Percentiles rank a stretch among this genome's conserved stretches.
Conservation (phyloP, 2,888 invertebrate species). For the Bellardia bayeri region DNA sequence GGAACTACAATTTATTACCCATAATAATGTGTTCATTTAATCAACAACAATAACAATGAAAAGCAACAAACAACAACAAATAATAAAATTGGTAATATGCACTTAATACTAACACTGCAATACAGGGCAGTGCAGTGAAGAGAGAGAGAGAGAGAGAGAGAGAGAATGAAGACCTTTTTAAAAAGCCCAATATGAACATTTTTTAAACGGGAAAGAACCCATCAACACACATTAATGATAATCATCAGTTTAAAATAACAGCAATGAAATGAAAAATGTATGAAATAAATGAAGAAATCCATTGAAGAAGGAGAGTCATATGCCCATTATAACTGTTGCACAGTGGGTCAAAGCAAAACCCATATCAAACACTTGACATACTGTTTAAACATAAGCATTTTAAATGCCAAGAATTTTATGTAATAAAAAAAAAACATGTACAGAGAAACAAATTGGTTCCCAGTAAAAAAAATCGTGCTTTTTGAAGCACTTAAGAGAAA, state of each 20-base stretch:
- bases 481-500: no score
- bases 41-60: constrained; percentile 51
- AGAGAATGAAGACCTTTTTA: constrained; percentile 2
- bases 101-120: constrained; percentile 49
- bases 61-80: constrained; percentile 38
- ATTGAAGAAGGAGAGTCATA: constrained; percentile 46
- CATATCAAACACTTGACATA: not conserved
- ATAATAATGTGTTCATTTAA: constrained; percentile 71
- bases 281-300: not conserved
- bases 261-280: not conserved
- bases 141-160: not conserved
- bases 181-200: constrained; percentile 46
- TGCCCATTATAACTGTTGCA: constrained; percentile 36
- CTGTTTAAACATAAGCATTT: no score
- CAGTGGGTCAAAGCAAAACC: constrained; percentile 23
- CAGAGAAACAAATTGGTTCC: no score
- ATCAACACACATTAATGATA: constrained; percentile 66
- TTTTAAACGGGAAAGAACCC: constrained; percentile 56
- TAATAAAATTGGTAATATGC: constrained; percentile 34
- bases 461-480: no score
- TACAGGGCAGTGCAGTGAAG: constrained; percentile 40
- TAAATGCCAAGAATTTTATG: no score
- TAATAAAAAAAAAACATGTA: no score
- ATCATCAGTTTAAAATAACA: constrained; percentile 55
- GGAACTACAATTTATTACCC: constrained; percentile 72